Percentiles rank a stretch among this genome's conserved stretches.
These are phyloP conservation scores for Calosoma granatense DNA, from an alignment of 1,140 invertebrate species.

Conservation along the genomic window DNA sequence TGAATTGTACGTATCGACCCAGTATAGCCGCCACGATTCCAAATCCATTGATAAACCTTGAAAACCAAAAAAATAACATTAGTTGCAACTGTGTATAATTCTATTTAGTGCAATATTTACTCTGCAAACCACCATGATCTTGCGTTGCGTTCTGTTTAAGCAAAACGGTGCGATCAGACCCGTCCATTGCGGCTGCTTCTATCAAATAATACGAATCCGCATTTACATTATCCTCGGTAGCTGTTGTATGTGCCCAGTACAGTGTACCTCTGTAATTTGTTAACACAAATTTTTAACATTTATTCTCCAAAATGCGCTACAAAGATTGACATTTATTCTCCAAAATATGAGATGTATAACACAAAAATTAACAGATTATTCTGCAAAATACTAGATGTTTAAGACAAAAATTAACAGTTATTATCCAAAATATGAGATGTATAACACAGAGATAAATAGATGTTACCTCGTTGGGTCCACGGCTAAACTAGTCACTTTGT, in stretches of 20 bases:
- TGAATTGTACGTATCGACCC: conserved; percentile 48
- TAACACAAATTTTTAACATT: conserved; percentile 20
- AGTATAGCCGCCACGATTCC: conserved; percentile 54
- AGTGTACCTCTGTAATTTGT: conserved; percentile 43
- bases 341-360: no score
- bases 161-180: conserved; percentile 38
- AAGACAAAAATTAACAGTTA: no score
- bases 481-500: conserved; percentile 44
- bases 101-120: conserved; percentile 19
- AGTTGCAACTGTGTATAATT: conserved; percentile 21
- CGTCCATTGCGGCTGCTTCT: conserved; percentile 57
- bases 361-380: no score
- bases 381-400: no score
- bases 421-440: no score
- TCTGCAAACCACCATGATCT: conserved; percentile 12
- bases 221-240: conserved; percentile 17
- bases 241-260: conserved; percentile 43
- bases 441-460: no score
- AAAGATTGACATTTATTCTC: no score
- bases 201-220: conserved; percentile 36
- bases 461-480: conserved; percentile 45
- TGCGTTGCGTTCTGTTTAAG: conserved; percentile 24
- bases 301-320: conserved; percentile 22
- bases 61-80: no score
- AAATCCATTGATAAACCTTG: conserved; percentile 52